A percentile compares a stretch with the other conserved stretches of the same genome.
These are phyloP conservation scores for Psittacus erithacus DNA, from an alignment of 2,113 vertebrate genomes.

Conservation along the genomic window DNA sequence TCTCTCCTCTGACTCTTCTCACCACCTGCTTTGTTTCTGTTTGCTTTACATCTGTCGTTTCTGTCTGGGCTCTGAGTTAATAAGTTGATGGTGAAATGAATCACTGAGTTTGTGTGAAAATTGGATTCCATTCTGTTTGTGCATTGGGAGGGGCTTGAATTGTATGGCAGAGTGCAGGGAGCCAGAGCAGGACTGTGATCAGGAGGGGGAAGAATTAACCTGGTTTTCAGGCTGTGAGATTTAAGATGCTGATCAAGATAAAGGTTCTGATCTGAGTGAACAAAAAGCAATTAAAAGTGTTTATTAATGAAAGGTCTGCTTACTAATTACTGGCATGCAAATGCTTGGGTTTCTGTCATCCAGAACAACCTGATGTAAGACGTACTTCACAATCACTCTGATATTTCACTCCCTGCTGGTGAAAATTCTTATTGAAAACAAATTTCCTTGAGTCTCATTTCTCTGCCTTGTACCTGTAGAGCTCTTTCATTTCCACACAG, in stretches of 20 bases:
- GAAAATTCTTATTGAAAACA: not conserved
- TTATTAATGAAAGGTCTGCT: not conserved
- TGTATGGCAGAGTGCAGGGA: not conserved
- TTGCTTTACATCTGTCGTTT: slow-evolving; percentile 65
- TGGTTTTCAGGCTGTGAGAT: not conserved
- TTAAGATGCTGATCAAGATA: not conserved
- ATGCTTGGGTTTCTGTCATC: not conserved
- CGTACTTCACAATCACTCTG: not conserved
- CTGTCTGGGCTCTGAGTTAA: slow-evolving; percentile 44
- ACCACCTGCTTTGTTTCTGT: slow-evolving; percentile 71
- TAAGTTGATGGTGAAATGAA: not conserved
- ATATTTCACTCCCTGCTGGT: not conserved
- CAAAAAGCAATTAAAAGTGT: not conserved
- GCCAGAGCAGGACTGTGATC: not conserved
- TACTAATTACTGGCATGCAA: not conserved
- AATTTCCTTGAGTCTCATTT: not conserved
- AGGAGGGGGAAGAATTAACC: not conserved
- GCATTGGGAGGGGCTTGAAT: slow-evolving; percentile 42
- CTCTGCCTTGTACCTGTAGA: not conserved
- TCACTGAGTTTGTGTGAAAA: not conserved
- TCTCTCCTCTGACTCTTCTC: slow-evolving; percentile 59
- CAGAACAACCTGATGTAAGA: not conserved
- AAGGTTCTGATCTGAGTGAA: not conserved
- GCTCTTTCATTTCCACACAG: not conserved
- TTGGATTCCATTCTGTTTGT: not conserved